These are phyloP conservation scores for Drosophila ezoana DNA, from an alignment of 2,888 invertebrate species.

Conservation along the genomic window DNA sequence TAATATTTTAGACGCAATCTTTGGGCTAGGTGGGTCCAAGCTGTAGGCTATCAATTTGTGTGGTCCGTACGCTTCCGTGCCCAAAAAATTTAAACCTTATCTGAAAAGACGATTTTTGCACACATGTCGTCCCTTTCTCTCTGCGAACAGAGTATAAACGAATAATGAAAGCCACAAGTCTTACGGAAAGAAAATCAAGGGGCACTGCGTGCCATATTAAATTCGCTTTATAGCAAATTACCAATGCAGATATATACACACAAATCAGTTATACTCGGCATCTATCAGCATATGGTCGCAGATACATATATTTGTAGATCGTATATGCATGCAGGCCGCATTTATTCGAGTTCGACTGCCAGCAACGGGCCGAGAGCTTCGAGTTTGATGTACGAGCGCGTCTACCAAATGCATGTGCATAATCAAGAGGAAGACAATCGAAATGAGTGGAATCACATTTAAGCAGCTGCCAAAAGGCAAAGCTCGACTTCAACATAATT, in stretches of 20 bases:
- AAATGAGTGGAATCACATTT: constrained; percentile 64
- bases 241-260: constrained; percentile 76
- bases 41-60: too few species aligned
- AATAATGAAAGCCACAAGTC: not conserved
- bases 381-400: constrained; percentile 66
- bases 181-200: constrained; percentile 12
- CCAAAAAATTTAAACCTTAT: too few species aligned
- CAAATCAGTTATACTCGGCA: constrained; percentile 73
- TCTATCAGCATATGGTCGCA: constrained; percentile 63
- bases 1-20: too few species aligned
- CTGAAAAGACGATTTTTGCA: too few species aligned
- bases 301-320: constrained; percentile 21
- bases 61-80: too few species aligned
- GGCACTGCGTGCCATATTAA: constrained; percentile 69
- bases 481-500: constrained; percentile 66
- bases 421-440: constrained; percentile 74
- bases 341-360: constrained; percentile 43
- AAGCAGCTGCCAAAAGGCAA: constrained; percentile 63
- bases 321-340: constrained; percentile 54
- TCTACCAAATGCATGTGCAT: constrained; percentile 75
- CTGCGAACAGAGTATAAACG: not conserved
- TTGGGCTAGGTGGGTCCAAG: too few species aligned
- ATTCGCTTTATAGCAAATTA: constrained; percentile 69
- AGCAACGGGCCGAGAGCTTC: constrained; percentile 17
- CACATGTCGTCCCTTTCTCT: too few species aligned